These are phyloP conservation scores for Platichthys stellatus DNA, from an alignment of 2,113 vertebrate genomes.

Conservation along the genomic window DNA sequence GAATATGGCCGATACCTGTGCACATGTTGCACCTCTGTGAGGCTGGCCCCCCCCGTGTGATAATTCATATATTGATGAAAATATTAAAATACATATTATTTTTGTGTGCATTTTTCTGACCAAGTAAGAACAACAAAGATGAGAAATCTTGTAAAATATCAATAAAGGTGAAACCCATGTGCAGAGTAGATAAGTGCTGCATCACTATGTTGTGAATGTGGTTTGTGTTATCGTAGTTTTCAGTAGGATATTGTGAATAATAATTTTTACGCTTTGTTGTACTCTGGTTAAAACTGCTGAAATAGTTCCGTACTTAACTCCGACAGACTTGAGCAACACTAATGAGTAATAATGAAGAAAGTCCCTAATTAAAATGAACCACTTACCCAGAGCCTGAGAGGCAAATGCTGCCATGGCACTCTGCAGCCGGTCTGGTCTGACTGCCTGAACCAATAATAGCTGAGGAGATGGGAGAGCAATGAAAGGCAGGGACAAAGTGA, in stretches of 20 bases:
- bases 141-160: constrained; percentile 13
- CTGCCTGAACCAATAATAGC: constrained; percentile 92
- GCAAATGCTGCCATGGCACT: constrained; percentile 92
- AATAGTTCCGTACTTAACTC: background rate
- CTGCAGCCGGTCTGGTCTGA: constrained; percentile 92
- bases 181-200: background rate
- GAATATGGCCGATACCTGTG: no score
- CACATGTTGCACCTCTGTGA: no score
- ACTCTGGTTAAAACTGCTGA: background rate
- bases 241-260: no score
- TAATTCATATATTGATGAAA: no score
- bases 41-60: no score
- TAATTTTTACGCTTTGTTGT: background rate
- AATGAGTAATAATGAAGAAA: background rate
- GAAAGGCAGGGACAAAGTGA: background rate
- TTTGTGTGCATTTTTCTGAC: no score
- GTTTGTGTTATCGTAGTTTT: background rate
- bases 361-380: background rate
- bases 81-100: no score
- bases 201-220: background rate
- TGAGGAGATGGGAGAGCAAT: constrained; percentile 28
- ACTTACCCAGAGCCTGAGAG: constrained; percentile 89
- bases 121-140: background rate
- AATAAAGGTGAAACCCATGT: background rate
- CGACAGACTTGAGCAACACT: background rate